phyloP scores from a whole-genome alignment of 1,140 invertebrate species.

The Aphelinus atriplicis region DNA sequence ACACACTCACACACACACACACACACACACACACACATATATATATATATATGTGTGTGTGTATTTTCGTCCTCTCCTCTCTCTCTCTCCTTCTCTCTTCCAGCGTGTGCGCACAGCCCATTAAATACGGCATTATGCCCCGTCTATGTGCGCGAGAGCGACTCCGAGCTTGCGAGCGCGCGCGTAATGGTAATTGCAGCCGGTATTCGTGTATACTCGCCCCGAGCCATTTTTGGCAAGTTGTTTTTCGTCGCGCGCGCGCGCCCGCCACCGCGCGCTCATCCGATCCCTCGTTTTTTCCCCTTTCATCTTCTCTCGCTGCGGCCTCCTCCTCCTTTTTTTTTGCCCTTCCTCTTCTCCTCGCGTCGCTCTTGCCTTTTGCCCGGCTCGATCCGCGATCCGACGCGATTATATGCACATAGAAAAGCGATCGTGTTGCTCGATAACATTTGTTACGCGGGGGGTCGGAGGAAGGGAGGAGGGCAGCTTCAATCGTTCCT shows the following conservation, averaged over 20 bases:
- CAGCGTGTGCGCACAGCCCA: conserved; percentile 40
- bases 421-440: conserved; percentile 33
- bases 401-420: conserved; percentile 31
- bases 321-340: not conserved
- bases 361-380: conserved; percentile 8
- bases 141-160: conserved; percentile 42
- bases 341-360: conserved; percentile 9
- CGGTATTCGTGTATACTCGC: conserved; percentile 49
- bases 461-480: not conserved
- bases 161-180: not conserved
- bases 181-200: conserved; percentile 59
- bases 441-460: conserved; percentile 35
- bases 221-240: conserved; percentile 60
- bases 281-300: too few species aligned
- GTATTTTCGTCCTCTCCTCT: not conserved
- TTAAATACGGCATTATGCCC: conserved; percentile 65
- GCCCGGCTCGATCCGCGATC: conserved; percentile 26
- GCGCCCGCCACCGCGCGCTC: not conserved
- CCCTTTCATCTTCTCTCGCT: conserved; percentile 3
- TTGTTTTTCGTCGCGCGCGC: conserved; percentile 42
- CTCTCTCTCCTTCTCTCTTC: not conserved
- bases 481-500: not conserved
- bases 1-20: conserved; percentile 41
- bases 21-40: conserved; percentile 39
- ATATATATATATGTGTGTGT: too few species aligned